phyloP scores from a whole-genome alignment of 2,797 vertebrate genomes.

The Zalophus californianus region DNA sequence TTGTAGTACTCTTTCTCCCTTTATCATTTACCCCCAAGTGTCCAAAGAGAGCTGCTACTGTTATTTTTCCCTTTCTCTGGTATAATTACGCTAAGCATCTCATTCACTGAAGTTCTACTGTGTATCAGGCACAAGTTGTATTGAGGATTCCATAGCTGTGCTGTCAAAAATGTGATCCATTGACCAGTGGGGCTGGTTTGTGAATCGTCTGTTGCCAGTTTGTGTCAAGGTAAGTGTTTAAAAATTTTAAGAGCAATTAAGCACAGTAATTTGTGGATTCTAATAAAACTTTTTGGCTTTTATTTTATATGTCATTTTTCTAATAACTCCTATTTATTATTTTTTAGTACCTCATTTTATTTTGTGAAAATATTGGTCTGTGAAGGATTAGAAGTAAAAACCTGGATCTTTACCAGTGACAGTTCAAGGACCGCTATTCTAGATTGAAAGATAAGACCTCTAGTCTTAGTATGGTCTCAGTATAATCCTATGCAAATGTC shows the following conservation, averaged over 20 bases:
- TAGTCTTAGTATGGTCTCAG: neutral
- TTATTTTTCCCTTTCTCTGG: neutral
- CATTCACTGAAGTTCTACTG: neutral
- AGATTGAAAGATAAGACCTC: neutral
- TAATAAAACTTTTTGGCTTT: neutral
- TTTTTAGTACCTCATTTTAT: neutral
- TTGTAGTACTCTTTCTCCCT: neutral
- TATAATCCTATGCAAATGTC: neutral
- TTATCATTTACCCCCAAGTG: neutral
- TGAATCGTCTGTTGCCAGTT: neutral
- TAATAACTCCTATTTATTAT: conserved; percentile 23
- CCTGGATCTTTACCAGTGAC: neutral
- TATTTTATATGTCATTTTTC: conserved; percentile 42
- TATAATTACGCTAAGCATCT: neutral
- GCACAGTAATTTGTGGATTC: neutral
- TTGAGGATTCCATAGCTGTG: neutral
- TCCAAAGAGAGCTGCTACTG: neutral
- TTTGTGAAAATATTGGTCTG: conserved; percentile 3
- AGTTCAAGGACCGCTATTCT: neutral
- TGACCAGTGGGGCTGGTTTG: neutral
- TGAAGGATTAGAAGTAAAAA: conserved; percentile 48
- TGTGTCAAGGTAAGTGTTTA: neutral
- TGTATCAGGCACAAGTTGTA: neutral
- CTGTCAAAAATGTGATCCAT: neutral
- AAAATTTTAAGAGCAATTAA: neutral